Conservation (phyloP, 2,888 invertebrate species). For the Eucera pruinosa region DNA sequence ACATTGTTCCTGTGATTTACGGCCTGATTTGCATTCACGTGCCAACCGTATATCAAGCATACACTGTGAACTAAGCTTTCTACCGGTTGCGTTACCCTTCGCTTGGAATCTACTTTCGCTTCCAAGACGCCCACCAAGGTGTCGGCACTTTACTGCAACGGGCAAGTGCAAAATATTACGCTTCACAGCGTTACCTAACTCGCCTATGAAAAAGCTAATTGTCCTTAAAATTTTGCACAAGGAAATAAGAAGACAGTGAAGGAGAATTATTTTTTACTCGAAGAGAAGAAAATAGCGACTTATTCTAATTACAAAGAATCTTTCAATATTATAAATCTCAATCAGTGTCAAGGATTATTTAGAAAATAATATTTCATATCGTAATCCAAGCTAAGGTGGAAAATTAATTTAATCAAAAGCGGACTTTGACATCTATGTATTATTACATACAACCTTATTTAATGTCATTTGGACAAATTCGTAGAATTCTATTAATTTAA, state of each 20-base stretch:
- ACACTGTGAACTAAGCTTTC: constrained; percentile 74
- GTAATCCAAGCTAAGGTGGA: too few relatives aligned
- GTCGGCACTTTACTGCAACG: constrained; percentile 23
- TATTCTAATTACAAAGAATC: too few relatives aligned
- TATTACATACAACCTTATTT: too few relatives aligned
- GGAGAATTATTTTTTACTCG: background rate
- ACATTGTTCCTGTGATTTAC: constrained; percentile 85
- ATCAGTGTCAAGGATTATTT: too few relatives aligned
- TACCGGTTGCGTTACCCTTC: constrained; percentile 53
- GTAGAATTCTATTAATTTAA: too few relatives aligned
- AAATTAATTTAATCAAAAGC: too few relatives aligned
- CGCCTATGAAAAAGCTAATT: constrained; percentile 13
- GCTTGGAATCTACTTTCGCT: constrained; percentile 44
- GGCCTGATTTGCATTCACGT: constrained; percentile 84
- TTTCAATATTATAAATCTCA: too few relatives aligned
- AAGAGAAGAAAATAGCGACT: background rate
- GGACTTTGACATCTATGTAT: too few relatives aligned
- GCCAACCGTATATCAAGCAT: constrained; percentile 83
- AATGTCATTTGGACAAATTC: background rate
- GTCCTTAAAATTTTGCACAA: background rate
- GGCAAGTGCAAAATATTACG: constrained; percentile 13
- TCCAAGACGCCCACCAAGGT: constrained; percentile 31
- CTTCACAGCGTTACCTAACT: background rate
- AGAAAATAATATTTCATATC: too few relatives aligned
- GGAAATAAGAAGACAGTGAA: background rate